Evolutionary conservation across 1,140 invertebrate genomes (phyloP), one percentile per base, ranked within the genome.

Genomic region (Diplogasteroides magnus): DNA sequence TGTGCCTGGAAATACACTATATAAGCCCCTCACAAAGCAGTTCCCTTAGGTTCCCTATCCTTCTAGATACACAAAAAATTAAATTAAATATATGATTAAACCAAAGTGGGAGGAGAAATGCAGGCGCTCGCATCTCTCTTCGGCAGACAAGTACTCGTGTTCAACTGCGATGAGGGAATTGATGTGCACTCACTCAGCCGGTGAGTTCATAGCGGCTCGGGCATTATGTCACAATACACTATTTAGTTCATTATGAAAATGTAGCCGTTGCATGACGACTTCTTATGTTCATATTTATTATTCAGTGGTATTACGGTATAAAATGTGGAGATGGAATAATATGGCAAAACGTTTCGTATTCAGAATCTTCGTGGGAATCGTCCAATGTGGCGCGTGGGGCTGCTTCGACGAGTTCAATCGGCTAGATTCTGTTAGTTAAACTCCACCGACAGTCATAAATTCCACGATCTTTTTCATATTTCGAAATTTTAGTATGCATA

Each of bases 341-440:
- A n/a, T n/a, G n/a, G n/a, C n/a, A n/a, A n/a, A n/a, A n/a, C n/a
- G n/a, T n/a, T n/a, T n/a, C n/a, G n/a, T 48, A 11, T 11, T 48
- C 37, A 48, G 37, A 48, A 97, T 97, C 78, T 97, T 97, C 86
- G 91, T 96, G 76, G 94, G 94, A 83, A 87, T 97, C 48, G 95
- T 94, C 83, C 92, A 91, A 88, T 91, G 93, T 26, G 96, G 96
- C 59, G 96, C 96, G 2, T 99, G 96, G 95, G 95, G 95, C 75
- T 98, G 95, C 83, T 98, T 98, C 85, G 96, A 98, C 84, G 96
- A 98, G 85, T 99, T 98, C 85, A 99, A 99, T 88, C 90, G 97
- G 82, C 86, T 99, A 31, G 97, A 98, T 86, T 94, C 98, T 83
- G 88, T 95, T 77, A 59, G 63, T 27, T 25, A 32, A 23, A 15